Percentiles rank a stretch among this genome's conserved stretches.
Conservation (phyloP, 2,888 invertebrate species). For the Theodoxus fluviatilis region DNA sequence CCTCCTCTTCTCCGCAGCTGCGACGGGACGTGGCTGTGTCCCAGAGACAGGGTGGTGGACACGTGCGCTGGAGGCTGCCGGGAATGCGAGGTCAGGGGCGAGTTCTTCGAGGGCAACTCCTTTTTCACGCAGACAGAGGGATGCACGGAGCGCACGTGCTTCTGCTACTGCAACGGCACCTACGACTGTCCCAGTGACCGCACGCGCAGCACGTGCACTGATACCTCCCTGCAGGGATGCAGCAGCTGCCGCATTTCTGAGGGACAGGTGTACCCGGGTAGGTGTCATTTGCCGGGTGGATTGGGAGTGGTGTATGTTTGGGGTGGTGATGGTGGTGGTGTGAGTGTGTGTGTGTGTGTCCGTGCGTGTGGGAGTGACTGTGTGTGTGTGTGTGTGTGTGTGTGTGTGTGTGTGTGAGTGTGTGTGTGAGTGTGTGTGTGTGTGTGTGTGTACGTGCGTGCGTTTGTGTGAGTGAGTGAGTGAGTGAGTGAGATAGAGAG, state of each 20-base stretch:
- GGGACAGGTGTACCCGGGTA: slow-evolving; percentile 19
- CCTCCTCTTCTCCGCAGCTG: no score
- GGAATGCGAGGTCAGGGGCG: slow-evolving; percentile 40
- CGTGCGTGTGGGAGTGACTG: no score
- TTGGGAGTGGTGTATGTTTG: no score
- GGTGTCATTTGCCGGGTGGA: no score
- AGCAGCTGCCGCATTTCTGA: slow-evolving; percentile 25
- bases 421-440: slow-evolving; percentile 8
- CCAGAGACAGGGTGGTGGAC: slow-evolving; percentile 35
- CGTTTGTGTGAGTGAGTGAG: neutral
- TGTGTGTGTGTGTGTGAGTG: neutral
- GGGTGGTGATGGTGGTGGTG: no score
- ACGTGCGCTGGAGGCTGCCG: slow-evolving; percentile 39
- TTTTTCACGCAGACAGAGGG: slow-evolving; percentile 39
- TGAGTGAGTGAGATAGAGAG: neutral
- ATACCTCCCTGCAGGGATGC: no score
- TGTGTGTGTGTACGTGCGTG: neutral
- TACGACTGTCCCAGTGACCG: slow-evolving; percentile 46
- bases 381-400: slow-evolving; percentile 13
- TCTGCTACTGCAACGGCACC: slow-evolving; percentile 50
- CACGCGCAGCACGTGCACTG: slow-evolving; percentile 36
- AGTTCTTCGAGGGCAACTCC: slow-evolving; percentile 30
- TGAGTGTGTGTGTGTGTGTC: no score
- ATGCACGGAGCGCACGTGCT: slow-evolving; percentile 43
- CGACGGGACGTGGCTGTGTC: slow-evolving; percentile 48